Evolutionary conservation across 1,140 invertebrate species (phyloP).

Genomic region (Sarcophaga bullata): DNA sequence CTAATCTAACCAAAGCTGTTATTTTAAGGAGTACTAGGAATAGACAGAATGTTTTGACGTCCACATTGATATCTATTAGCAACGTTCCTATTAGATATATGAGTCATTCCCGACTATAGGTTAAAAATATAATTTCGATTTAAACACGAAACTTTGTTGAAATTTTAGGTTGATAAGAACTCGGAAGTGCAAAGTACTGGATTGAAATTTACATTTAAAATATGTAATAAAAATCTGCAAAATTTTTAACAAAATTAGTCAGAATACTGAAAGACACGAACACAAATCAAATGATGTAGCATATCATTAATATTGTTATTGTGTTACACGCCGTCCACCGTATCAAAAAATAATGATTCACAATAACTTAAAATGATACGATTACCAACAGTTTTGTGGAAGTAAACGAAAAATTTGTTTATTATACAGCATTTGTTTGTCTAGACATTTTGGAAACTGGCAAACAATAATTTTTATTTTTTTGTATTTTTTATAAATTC

Average conservation of each 20-base stretch:
- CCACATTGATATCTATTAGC: too few relatives aligned
- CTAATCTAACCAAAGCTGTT: background rate
- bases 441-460: conserved; percentile 3
- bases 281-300: background rate
- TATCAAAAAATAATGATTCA: background rate
- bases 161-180: too few relatives aligned
- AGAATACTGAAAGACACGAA: background rate
- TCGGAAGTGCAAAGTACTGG: too few relatives aligned
- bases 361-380: background rate
- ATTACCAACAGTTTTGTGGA: background rate
- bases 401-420: background rate
- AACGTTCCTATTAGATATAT: too few relatives aligned
- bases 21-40: background rate
- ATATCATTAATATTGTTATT: background rate
- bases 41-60: too few relatives aligned
- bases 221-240: background rate
- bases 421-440: background rate
- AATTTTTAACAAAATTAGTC: background rate
- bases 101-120: too few relatives aligned
- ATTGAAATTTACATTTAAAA: background rate
- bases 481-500: too few relatives aligned
- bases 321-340: background rate
- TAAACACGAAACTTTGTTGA: too few relatives aligned
- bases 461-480: background rate
- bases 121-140: too few relatives aligned